phyloP scores from a whole-genome alignment of 2,113 vertebrate genomes.

The Polypterus bichir region DNA sequence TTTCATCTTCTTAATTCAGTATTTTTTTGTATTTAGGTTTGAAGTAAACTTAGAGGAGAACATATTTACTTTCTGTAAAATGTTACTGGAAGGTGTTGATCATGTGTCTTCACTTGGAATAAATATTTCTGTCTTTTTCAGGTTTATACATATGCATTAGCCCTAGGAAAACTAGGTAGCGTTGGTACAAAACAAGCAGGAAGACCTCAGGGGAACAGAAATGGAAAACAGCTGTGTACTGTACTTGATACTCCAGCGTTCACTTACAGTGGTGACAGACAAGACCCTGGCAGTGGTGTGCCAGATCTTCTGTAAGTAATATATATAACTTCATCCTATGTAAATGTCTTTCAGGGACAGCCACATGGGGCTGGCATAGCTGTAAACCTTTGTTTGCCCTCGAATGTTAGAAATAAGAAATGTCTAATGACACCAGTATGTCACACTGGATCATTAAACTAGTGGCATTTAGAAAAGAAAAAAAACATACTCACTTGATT shows the following conservation, averaged over 20 bases:
- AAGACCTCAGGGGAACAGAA: constrained; percentile 25
- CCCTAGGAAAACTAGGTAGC: constrained; percentile 50
- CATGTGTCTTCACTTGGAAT: not conserved
- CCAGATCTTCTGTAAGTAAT: constrained; percentile 63
- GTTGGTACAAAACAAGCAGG: constrained; percentile 24
- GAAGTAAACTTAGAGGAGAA: no score
- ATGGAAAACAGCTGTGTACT: constrained; percentile 33
- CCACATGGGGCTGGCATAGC: constrained; percentile 11
- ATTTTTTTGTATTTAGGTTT: no score
- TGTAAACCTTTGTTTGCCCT: not conserved
- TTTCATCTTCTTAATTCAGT: no score
- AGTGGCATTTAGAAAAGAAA: not conserved
- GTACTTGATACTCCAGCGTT: constrained; percentile 47
- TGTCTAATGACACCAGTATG: not conserved
- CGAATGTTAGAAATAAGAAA: not conserved
- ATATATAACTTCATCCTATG: constrained; percentile 34
- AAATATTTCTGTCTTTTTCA: constrained; percentile 45
- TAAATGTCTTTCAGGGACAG: constrained; percentile 40
- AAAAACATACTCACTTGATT: not conserved
- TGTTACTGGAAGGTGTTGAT: no score
- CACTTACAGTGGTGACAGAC: constrained; percentile 51
- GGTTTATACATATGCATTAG: constrained; percentile 69
- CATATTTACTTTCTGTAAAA: no score
- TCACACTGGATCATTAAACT: constrained; percentile 7
- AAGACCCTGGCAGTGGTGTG: constrained; percentile 44